Evolutionary conservation across 2,888 invertebrate genomes (phyloP), one percentile per base, ranked within the genome.

Genomic region (Ganaspis brasiliensis): DNA sequence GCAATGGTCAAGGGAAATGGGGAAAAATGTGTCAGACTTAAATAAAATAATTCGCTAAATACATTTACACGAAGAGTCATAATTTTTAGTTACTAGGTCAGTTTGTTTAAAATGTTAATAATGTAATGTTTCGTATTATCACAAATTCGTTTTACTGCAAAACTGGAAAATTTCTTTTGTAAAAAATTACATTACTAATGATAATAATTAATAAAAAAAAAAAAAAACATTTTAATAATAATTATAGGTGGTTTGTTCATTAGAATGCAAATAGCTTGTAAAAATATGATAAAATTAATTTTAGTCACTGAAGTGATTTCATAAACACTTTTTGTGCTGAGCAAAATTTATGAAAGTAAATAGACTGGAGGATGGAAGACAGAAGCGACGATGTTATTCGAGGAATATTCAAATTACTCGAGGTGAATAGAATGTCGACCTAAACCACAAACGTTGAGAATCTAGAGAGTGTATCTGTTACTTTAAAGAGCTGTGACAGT

Each of bases 331-430:
- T 40, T 63, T 37, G 12, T 63, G 35, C 5, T 37, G 61, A 14
- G 37, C 12, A 63, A 35, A 63, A 21, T 63, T 63, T 63, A 63
- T 12, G 12, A 37, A 63, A 37, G 61, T 63, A 63, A 63, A 63
- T 63, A 63, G 31, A 63, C 19, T 63, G 1, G 8, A 31, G 61
- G 12, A 37, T 19, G 19, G 61, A 63, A 37, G 12, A 63, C 19
- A 37, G 21, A 63, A 63, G 37, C 61, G 61, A 63, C 61, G 61
- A 63, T 63, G 19, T 63, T 63, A 63, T 31, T 63, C 21, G 61
- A 63, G 61, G 35, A 63, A 63, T 63, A 37, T 63, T 63, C 37
- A 63, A 63, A 63, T 63, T 63, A 37, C 61, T 37, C 37, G 37
- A 63, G 35, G 35, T 63, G 61, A 63, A 35, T 63, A 35, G 37